A percentile compares a stretch with the other conserved stretches of the same genome.
These are phyloP conservation scores for Corythoichthys haematopterus DNA, from an alignment of 2,113 vertebrate species.

Conservation along the genomic window DNA sequence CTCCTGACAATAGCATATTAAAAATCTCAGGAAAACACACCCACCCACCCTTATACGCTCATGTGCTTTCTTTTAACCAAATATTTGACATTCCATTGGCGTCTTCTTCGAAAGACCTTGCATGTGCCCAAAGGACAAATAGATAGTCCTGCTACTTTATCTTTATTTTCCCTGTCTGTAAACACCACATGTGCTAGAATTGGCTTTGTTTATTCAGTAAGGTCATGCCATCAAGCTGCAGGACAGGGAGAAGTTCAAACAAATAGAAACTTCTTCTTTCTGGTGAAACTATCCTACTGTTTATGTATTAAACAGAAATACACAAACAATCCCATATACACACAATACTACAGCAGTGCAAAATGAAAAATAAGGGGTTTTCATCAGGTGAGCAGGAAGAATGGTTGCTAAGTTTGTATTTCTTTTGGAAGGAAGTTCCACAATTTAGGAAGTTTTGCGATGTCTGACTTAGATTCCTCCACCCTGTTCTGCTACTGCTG, in stretches of 20 bases:
- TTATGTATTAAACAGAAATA: constrained; percentile 5
- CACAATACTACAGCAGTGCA: constrained; percentile 16
- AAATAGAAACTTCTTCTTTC: background rate
- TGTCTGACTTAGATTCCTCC: background rate
- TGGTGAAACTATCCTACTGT: background rate
- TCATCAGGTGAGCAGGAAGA: constrained; percentile 3
- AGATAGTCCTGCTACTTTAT: constrained; percentile 26
- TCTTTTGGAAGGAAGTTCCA: constrained; percentile 4
- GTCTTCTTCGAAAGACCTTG: constrained; percentile 24
- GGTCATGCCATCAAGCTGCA: constrained; percentile 6
- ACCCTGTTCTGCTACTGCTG: constrained; percentile 12
- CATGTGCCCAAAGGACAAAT: constrained; percentile 21
- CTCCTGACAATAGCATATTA: constrained; percentile 28
- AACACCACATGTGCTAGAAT: constrained; percentile 29
- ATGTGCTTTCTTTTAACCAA: constrained; percentile 14
- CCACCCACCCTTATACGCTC: constrained; percentile 20
- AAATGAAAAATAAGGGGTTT: constrained; percentile 19
- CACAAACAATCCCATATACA: background rate
- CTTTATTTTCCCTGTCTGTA: constrained; percentile 15
- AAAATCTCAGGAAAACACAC: constrained; percentile 37
- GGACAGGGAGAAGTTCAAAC: constrained; percentile 19
- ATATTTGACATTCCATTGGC: constrained; percentile 26
- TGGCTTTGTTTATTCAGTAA: constrained; percentile 31
- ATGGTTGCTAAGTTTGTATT: background rate
- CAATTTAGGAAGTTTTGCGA: background rate